A percentile compares a stretch with the other conserved stretches of the same genome.
These are phyloP conservation scores for Eutolmus rufibarbis DNA, from an alignment of 2,888 invertebrate species.

Conservation along the genomic window DNA sequence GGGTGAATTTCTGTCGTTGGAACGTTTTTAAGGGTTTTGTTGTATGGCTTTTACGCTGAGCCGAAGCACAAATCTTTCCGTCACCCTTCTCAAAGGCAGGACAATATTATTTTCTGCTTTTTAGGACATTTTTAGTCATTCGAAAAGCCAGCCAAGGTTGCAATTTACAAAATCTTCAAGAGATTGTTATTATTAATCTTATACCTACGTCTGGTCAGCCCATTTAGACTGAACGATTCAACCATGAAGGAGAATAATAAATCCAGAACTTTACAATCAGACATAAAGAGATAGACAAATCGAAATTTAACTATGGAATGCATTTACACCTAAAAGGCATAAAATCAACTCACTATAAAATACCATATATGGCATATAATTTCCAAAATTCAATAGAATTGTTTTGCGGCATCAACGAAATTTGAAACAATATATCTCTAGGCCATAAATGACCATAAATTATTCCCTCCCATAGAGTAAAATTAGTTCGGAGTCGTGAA, in stretches of 20 bases:
- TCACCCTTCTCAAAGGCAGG: background rate
- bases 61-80: background rate
- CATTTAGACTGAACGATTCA: background rate
- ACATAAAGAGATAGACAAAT: background rate
- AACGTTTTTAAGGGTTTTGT: background rate
- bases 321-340: background rate
- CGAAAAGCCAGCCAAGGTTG: background rate
- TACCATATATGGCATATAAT: background rate
- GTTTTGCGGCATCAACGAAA: background rate
- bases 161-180: background rate
- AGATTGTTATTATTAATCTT: background rate
- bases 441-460: background rate
- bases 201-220: background rate
- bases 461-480: background rate
- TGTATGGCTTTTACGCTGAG: background rate
- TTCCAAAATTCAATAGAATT: background rate
- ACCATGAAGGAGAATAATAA: background rate
- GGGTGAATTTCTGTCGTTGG: background rate
- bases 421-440: background rate
- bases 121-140: background rate
- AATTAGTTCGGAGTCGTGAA: background rate
- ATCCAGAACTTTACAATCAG: background rate
- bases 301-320: background rate
- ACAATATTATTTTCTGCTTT: background rate
- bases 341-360: background rate